Base-by-base conservation (phyloP, 1,140 invertebrate species). In the Aphaenogaster floridana region DNA sequence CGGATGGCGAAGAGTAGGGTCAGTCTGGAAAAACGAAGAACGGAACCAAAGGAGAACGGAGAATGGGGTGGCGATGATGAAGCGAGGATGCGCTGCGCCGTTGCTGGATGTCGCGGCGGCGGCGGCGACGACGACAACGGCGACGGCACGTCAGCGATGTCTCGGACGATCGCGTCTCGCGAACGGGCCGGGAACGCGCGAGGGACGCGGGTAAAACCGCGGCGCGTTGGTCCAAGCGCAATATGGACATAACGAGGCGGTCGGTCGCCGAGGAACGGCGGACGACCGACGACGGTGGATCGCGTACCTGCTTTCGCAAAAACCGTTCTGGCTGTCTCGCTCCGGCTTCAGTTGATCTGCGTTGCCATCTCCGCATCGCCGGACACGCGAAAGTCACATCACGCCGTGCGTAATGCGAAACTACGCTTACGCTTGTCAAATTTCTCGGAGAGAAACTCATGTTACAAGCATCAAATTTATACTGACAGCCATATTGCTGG, bases 401-500 rank as follows among this genome's bases (percentile, higher is more conserved):
- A 94, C 93, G 87, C 36, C 71, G 86, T 48, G 71, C 78, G 79
- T 80, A 87, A 86, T 42, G 77, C 77, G 86, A 93, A 91, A 92
- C 61, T 78, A 92, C 88, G 85, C 77, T 74, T 87, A 93, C 69
- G 80, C 74, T 92, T 91, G 93, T 94, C 89, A 93, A 95, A 95
- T 95, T 95, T 96, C 95, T 96, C 96, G 96, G 97, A 97, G 97
- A 97, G 97, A 97, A 97, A 97, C 96, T 96, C 97, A 97, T 97
- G 96, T 96, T 97, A 96, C 96, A 96, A 97, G 96, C 96, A 96
- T 97, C 97, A 97, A 97, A 97, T 98, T 97, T 98, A 98, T 98
- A 98, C 97, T 98, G 97, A 97, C 97, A 97, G 97, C 97, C 97
- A 97, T 97, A 96, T 97, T 97, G 97, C 96, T 96, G 96, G 96